These are phyloP conservation scores for Strigamia transsilvanica DNA, from an alignment of 2,888 invertebrate species.

Conservation along the genomic window DNA sequence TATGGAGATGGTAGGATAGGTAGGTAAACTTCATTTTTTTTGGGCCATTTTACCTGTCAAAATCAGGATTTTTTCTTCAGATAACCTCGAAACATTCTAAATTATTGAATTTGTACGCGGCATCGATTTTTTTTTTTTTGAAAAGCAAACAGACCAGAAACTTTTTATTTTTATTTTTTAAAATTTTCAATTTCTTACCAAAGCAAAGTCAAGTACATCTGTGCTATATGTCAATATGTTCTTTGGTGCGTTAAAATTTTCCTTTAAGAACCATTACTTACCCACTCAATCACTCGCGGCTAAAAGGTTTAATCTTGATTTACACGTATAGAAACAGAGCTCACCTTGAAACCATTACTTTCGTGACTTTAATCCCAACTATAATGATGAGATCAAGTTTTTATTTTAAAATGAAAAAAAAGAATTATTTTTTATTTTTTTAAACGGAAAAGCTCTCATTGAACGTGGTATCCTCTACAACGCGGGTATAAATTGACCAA, in stretches of 20 bases:
- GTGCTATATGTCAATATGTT: background rate
- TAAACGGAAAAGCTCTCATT: constrained; percentile 68
- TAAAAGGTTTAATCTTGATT: background rate
- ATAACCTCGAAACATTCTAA: background rate
- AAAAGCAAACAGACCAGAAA: background rate
- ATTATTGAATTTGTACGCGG: no score
- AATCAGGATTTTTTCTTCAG: background rate
- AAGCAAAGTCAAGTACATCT: constrained; percentile 1
- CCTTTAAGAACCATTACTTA: constrained; percentile 21
- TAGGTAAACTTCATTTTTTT: no score
- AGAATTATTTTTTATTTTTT: no score
- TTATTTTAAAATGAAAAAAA: no score
- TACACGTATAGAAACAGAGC: background rate
- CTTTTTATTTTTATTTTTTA: background rate
- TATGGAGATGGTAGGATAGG: no score
- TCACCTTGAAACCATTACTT: background rate
- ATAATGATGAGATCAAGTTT: no score
- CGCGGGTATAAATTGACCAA: no score
- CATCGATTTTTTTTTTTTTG: no score
- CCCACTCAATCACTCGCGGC: background rate
- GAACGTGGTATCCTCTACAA: no score
- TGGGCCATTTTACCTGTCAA: background rate
- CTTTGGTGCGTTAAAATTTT: constrained; percentile 1
- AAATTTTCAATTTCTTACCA: background rate
- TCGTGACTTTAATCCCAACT: background rate